Conservation (phyloP, 2,888 invertebrate genomes). For the Exocentrus adspersus region DNA sequence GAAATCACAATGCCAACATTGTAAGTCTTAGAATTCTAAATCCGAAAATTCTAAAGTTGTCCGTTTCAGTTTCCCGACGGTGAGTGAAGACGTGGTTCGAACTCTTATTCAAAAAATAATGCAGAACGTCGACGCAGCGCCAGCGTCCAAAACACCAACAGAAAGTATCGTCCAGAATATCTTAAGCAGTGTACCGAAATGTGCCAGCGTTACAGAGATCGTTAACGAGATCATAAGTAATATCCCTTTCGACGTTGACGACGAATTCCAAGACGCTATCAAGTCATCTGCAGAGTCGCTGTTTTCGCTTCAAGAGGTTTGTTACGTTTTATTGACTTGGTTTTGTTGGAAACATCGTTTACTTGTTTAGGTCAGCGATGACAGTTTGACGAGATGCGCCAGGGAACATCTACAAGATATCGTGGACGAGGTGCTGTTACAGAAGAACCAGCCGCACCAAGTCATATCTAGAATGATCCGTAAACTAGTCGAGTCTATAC, state of each 20-base stretch:
- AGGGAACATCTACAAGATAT: conserved; percentile 51
- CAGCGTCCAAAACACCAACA: conserved; percentile 40
- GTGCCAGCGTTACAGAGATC: conserved; percentile 51
- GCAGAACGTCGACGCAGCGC: conserved; percentile 42
- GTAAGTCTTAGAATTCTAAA: conserved; percentile 32
- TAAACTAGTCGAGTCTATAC: conserved; percentile 49
- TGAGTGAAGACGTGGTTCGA: conserved; percentile 49
- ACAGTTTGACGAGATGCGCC: conserved; percentile 42
- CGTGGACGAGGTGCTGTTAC: conserved; percentile 47
- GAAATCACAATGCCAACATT: conserved; percentile 32
- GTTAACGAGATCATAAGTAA: conserved; percentile 51
- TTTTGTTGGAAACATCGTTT: no score
- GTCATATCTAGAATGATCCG: conserved; percentile 49
- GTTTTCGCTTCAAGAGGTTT: conserved; percentile 49
- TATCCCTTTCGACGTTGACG: conserved; percentile 50
- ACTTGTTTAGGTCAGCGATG: conserved; percentile 51
- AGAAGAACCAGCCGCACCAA: conserved; percentile 44
- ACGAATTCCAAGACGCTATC: conserved; percentile 50
- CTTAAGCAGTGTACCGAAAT: conserved; percentile 46
- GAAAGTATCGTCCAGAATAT: conserved; percentile 50
- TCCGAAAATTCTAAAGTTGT: no score
- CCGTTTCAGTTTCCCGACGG: no score
- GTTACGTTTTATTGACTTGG: conserved; percentile 33
- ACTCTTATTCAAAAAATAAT: conserved; percentile 52
- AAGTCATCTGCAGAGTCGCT: conserved; percentile 55